phyloP scores from a whole-genome alignment of 2,888 invertebrate genomes.

The Nezara viridula region DNA sequence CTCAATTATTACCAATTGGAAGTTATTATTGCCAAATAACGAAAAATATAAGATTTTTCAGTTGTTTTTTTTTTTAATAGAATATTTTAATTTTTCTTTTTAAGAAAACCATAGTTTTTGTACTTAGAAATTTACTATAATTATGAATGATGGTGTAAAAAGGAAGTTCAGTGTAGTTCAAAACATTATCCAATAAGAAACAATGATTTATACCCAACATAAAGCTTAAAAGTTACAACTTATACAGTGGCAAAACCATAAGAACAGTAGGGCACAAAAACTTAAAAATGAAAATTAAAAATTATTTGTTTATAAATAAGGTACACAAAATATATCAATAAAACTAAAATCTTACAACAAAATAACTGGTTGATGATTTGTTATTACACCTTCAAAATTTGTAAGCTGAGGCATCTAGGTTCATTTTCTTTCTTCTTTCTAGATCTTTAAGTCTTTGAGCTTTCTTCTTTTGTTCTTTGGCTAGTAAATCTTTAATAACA shows the following conservation, averaged over 20 bases:
- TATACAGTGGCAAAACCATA: not conserved
- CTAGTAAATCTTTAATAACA: conserved; percentile 77
- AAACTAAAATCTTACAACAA: not conserved
- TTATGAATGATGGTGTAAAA: not conserved
- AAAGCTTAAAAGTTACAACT: not conserved
- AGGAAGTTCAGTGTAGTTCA: not conserved
- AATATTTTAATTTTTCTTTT: too few species aligned
- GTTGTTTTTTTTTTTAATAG: too few species aligned
- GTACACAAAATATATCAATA: not conserved
- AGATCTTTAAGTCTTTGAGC: conserved; percentile 62
- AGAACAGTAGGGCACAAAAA: not conserved
- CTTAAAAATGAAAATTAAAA: not conserved
- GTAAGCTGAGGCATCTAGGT: conserved; percentile 63
- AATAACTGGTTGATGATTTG: not conserved
- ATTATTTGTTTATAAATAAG: not conserved
- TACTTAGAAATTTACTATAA: not conserved
- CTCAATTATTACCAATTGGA: too few species aligned
- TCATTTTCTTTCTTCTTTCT: conserved; percentile 64
- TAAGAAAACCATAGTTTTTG: too few species aligned
- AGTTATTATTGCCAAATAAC: too few species aligned
- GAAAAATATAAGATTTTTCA: too few species aligned
- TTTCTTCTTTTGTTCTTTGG: conserved; percentile 72
- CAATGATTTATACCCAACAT: not conserved
- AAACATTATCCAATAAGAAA: not conserved
- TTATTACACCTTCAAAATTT: conserved; percentile 57